Base-by-base conservation (phyloP, 2,797 vertebrate species). In the Cirrhinus molitorella region DNA sequence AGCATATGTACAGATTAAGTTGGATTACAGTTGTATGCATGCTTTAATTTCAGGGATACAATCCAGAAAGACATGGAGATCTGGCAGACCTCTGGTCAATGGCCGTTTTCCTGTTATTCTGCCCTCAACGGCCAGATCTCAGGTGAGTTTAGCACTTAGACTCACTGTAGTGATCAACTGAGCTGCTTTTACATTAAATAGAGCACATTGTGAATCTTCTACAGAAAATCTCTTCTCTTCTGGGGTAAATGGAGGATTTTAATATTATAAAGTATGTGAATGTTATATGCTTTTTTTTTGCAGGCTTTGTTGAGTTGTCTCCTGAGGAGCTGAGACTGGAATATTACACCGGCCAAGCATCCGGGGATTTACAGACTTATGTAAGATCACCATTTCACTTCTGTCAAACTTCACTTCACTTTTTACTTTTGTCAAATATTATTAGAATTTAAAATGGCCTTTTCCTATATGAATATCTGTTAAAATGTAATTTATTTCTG, bases 61-160 rank as follows among this genome's bases (percentile, higher is more conserved):
- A 93, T 99, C 83, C 92, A 94, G 88, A 91, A 88, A 68, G 98
- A 99, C 89, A 95, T 99, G 94, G 96, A 97, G 49, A 65, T 68
- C 25, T 99, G 97, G 97, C 95, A 96, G 90, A 95, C 89, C 59
- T 98, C 97, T 3, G 94, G 96, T 0, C 97, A 98, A 53, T 99
- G 98, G 98, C 91, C 91, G 66, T 95, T 98, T 89, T 99, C 98
- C 0, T 96, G 93, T 86, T 99, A 98, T 63, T 95, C 95, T 0
- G 89, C 85, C 0, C 37, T 91, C 85, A 96, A 94, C 86, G 88
- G 85, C 0, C 90, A 91, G 86, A 70, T 99, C 79, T 96, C 98
- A 87, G 98, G 98, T 99, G 49, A 43, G 91, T 91, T 71, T 73
- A 51, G 11, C 19, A 63, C 14, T n/a, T 49, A 74, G n/a, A 40